These are phyloP conservation scores for Cydia pomonella DNA, from an alignment of 1,140 invertebrate genomes.

Conservation along the genomic window DNA sequence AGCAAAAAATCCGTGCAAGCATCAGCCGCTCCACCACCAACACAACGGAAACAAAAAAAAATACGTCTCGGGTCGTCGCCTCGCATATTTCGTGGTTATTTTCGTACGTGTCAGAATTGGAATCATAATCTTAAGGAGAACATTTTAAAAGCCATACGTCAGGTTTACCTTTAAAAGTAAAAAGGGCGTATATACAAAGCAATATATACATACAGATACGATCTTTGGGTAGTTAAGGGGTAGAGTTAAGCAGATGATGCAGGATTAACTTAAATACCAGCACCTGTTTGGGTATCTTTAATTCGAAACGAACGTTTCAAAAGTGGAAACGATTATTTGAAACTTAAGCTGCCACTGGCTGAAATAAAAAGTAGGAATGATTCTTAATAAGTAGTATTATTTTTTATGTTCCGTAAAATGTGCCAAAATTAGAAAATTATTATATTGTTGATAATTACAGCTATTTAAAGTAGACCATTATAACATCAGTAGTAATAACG, in stretches of 20 bases:
- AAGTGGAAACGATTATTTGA: constrained; percentile 63
- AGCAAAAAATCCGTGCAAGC: constrained; percentile 21
- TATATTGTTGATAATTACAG: too few relatives aligned
- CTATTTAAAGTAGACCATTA: too few relatives aligned
- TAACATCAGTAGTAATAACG: too few relatives aligned
- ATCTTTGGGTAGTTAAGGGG: neutral
- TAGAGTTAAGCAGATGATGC: constrained; percentile 52
- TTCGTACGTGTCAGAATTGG: constrained; percentile 55
- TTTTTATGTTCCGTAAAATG: too few relatives aligned
- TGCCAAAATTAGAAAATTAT: too few relatives aligned
- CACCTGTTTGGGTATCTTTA: constrained; percentile 65
- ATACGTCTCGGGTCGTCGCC: constrained; percentile 49
- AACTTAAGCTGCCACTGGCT: constrained; percentile 38
- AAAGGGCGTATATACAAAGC: neutral
- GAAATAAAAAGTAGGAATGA: neutral
- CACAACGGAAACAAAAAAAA: constrained; percentile 39
- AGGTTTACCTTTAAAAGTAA: constrained; percentile 26
- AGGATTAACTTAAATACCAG: constrained; percentile 70
- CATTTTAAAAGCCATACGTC: constrained; percentile 65
- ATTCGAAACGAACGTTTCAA: constrained; percentile 52
- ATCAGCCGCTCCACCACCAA: constrained; percentile 7
- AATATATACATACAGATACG: neutral
- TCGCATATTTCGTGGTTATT: constrained; percentile 50
- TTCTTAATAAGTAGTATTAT: neutral
- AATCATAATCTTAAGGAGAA: constrained; percentile 54